These are phyloP conservation scores for Drosophila miranda DNA, from an alignment of 1,140 invertebrate species.

Conservation along the genomic window DNA sequence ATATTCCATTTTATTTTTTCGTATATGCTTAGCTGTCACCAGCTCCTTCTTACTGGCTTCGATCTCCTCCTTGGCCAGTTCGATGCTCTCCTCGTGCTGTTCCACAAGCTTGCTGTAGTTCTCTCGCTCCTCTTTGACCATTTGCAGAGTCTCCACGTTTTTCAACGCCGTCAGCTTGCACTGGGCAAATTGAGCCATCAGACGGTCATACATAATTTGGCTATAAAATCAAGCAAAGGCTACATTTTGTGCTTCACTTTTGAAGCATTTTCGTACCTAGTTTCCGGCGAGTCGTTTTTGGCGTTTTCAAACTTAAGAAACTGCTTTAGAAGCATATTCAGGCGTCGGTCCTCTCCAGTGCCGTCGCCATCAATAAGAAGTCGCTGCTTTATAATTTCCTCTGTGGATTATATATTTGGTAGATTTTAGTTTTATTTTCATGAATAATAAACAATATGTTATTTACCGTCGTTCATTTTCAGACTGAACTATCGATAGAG, in stretches of 20 bases:
- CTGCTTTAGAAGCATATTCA: slow-evolving; percentile 93
- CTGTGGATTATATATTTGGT: slow-evolving; percentile 71
- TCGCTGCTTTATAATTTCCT: slow-evolving; percentile 95
- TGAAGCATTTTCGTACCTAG: slow-evolving; percentile 84
- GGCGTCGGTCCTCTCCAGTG: slow-evolving; percentile 94
- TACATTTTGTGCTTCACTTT: slow-evolving; percentile 4
- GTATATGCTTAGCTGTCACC: slow-evolving; percentile 90
- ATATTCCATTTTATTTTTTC: slow-evolving; percentile 96
- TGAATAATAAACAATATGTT: slow-evolving; percentile 5
- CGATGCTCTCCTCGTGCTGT: slow-evolving; percentile 90
- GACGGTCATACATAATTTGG: slow-evolving; percentile 88
- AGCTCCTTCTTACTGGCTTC: slow-evolving; percentile 89
- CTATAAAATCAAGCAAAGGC: slow-evolving; percentile 70
- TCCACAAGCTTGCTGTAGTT: slow-evolving; percentile 92
- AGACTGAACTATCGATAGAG: background rate
- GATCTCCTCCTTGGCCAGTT: slow-evolving; percentile 89
- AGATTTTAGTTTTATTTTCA: slow-evolving; percentile 7
- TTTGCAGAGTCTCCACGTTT: slow-evolving; percentile 89
- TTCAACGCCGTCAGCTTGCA: slow-evolving; percentile 95
- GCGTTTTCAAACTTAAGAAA: slow-evolving; percentile 94
- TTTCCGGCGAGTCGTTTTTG: slow-evolving; percentile 86
- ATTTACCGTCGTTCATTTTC: slow-evolving; percentile 67
- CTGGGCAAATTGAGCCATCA: slow-evolving; percentile 91
- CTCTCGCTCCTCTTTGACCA: slow-evolving; percentile 92
- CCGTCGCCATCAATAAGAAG: slow-evolving; percentile 97